These are phyloP conservation scores for Julus scanicus DNA, from an alignment of 2,888 invertebrate species.

Conservation along the genomic window DNA sequence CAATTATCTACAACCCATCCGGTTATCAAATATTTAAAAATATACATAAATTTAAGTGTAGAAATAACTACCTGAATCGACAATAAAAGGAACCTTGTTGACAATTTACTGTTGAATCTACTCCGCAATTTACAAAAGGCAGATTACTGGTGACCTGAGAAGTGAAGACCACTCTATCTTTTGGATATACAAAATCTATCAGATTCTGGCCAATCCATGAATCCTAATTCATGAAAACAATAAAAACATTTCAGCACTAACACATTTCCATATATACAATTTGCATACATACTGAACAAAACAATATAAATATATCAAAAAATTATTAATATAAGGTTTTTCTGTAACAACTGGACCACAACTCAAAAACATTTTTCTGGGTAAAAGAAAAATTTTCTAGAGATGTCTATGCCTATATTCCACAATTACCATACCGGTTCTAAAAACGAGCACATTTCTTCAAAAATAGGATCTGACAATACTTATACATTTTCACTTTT, in stretches of 20 bases:
- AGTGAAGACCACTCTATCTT: conserved; percentile 78
- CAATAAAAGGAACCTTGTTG: conserved; percentile 48
- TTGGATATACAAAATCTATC: conserved; percentile 86
- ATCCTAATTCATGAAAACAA: conserved; percentile 66
- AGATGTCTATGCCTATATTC: no score
- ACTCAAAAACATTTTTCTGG: no score
- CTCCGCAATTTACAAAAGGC: conserved; percentile 70
- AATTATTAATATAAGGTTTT: no score
- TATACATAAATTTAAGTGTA: neutral
- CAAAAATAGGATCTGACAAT: neutral
- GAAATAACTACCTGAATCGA: neutral
- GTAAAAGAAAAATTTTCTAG: no score
- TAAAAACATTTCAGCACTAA: neutral
- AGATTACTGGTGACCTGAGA: conserved; percentile 79
- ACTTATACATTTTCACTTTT: neutral
- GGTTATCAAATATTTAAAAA: no score
- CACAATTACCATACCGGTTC: no score
- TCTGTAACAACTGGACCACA: no score
- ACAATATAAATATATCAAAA: no score
- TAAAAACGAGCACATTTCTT: no score
- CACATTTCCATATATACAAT: no score
- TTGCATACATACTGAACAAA: neutral
- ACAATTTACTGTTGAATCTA: neutral
- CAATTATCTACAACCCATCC: neutral
- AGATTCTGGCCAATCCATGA: conserved; percentile 88